phyloP scores from a whole-genome alignment of 2,113 vertebrate genomes.

The Lampris incognitus region DNA sequence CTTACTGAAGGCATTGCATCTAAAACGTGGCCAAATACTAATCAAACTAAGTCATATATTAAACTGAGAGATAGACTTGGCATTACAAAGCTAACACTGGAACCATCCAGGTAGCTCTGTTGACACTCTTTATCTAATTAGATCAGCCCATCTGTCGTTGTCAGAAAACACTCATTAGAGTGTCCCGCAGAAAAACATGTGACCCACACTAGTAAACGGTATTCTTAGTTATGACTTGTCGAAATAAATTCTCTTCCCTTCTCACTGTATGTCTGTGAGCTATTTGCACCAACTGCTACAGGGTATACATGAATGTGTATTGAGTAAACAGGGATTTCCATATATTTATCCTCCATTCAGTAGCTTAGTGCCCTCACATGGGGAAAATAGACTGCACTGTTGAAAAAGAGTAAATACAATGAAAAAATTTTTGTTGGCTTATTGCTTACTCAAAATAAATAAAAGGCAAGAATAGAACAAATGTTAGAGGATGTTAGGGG shows the following conservation, averaged over 20 bases:
- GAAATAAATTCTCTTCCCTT: slow-evolving; percentile 39
- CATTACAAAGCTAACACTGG: slow-evolving; percentile 2
- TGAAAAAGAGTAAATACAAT: too few relatives aligned
- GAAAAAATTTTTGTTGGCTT: too few relatives aligned
- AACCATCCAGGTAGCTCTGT: slow-evolving; percentile 23
- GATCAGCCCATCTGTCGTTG: slow-evolving; percentile 42
- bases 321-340: too few relatives aligned
- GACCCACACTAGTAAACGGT: slow-evolving; percentile 57
- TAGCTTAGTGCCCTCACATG: too few relatives aligned
- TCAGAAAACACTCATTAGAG: slow-evolving; percentile 64
- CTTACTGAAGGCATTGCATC: too few relatives aligned
- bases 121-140: slow-evolving; percentile 68
- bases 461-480: too few relatives aligned
- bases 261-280: slow-evolving; percentile 32
- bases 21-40: too few relatives aligned
- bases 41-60: too few relatives aligned
- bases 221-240: slow-evolving; percentile 34
- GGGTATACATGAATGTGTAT: background rate
- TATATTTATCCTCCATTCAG: too few relatives aligned
- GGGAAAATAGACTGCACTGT: too few relatives aligned
- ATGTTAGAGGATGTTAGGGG: too few relatives aligned
- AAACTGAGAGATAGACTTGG: background rate
- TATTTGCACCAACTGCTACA: background rate
- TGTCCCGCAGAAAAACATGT: slow-evolving; percentile 49
- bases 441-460: too few relatives aligned